Conservation (phyloP, 2,797 vertebrate species). For the Leuciscus waleckii region DNA sequence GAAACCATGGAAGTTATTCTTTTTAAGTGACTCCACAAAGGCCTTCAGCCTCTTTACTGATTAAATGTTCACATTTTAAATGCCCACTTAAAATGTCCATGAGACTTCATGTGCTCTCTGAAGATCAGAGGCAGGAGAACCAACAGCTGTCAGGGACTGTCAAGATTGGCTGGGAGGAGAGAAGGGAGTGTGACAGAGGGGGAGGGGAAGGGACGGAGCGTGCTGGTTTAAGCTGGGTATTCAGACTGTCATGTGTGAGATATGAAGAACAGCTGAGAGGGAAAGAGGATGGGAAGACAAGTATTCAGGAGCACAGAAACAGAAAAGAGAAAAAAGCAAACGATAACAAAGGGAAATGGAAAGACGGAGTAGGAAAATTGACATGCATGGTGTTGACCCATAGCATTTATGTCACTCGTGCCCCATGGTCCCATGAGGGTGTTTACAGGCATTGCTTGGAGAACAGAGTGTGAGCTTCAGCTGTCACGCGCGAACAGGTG, state of each 20-base stretch:
- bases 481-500: constrained; percentile 76
- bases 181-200: constrained; percentile 20
- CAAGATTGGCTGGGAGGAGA: constrained; percentile 49
- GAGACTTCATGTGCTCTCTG: constrained; percentile 54
- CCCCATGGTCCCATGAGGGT: constrained; percentile 64
- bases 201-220: background rate
- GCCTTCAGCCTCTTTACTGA: constrained; percentile 17
- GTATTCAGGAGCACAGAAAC: background rate
- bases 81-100: constrained; percentile 47
- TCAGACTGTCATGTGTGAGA: constrained; percentile 55
- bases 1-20: constrained; percentile 16
- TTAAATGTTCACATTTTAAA: constrained; percentile 40
- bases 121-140: constrained; percentile 40
- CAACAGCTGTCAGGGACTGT: constrained; percentile 59
- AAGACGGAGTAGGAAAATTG: background rate
- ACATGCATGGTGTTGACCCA: constrained; percentile 39
- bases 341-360: constrained; percentile 1
- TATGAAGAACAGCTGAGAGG: constrained; percentile 61
- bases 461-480: constrained; percentile 72
- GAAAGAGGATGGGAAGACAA: background rate
- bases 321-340: background rate
- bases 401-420: constrained; percentile 62
- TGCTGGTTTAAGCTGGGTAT: constrained; percentile 38
- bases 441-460: constrained; percentile 70
- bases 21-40: constrained; percentile 4